Base-by-base conservation (phyloP, 1,140 invertebrate genomes). In the Dreissena polymorpha region DNA sequence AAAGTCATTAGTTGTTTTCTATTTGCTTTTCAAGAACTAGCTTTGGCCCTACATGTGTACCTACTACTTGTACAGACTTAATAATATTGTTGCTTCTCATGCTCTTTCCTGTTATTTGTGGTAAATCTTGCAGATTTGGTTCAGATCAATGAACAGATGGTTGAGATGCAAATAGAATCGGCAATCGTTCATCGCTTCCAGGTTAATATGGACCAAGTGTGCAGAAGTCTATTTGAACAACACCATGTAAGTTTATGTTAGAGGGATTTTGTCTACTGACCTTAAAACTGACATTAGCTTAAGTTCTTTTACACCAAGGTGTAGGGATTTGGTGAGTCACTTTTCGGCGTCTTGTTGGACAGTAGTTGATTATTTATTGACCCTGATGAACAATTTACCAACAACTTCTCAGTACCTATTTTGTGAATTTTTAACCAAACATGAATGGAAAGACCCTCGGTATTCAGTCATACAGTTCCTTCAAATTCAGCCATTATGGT, bases 101-200 rank as follows among this genome's bases (percentile, higher is more conserved):
- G 50, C 67, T 88, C 13, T 64, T 88, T 10, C 51, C 83, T 16
- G 57, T 86, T 13, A 73, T 88, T 53, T 64, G 75, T 78, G 55
- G 64, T 29, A 53, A 69, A 74, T 25, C 39, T 79, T 81, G 21
- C 73, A 87, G 86, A 88, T 29, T 75, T 88, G 51, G 73, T 84
- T 5, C 51, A 70, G n/a, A 60, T 84, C 21, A 83, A 70, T 53
- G 80, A 88, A 50, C 71, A 80, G 10, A 68, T 86, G 29, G 71
- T 78, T 39, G 57, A 27, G 14, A 55, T 27, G 23, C 55, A 65
- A 16, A 60, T 25, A 8, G 60, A 73, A 3, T 21, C 16, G 3
- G 23, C 25, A 21, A 74, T n/a, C 6, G 10, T 85, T 12, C 14
- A 18, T 12, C 65, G 75, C 25, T 80, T 85, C 63, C 49, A 65